Evolutionary conservation across 2,888 invertebrate genomes (phyloP).

Genomic region (Homarus gammarus): DNA sequence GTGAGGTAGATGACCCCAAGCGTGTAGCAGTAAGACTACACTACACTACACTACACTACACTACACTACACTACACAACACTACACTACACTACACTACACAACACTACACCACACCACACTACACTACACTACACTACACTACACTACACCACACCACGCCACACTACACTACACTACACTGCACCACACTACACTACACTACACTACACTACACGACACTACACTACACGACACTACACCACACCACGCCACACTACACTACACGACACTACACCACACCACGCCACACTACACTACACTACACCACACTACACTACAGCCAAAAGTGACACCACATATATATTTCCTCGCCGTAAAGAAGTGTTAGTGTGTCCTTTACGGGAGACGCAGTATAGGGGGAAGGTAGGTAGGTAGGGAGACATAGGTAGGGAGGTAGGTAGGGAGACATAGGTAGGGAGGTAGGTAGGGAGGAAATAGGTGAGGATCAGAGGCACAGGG

Average conservation of each 20-base stretch:
- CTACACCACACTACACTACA: not conserved
- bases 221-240: not conserved
- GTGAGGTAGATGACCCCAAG: too few relatives aligned
- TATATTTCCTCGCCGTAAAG: too few relatives aligned
- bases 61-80: not conserved
- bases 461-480: too few relatives aligned
- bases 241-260: not conserved
- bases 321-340: too few relatives aligned
- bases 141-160: not conserved
- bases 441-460: too few relatives aligned
- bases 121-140: not conserved
- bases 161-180: not conserved
- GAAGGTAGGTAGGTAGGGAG: too few relatives aligned
- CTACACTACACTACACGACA: not conserved
- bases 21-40: too few relatives aligned
- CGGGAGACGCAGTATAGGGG: too few relatives aligned
- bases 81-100: not conserved
- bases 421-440: too few relatives aligned
- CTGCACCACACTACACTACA: not conserved
- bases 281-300: not conserved
- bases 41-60: not conserved
- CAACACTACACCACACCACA: not conserved
- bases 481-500: too few relatives aligned
- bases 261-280: not conserved
- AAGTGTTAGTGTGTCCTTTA: too few relatives aligned